Evolutionary conservation across 2,888 invertebrate species (phyloP).

Genomic region (Vanessa cardui): DNA sequence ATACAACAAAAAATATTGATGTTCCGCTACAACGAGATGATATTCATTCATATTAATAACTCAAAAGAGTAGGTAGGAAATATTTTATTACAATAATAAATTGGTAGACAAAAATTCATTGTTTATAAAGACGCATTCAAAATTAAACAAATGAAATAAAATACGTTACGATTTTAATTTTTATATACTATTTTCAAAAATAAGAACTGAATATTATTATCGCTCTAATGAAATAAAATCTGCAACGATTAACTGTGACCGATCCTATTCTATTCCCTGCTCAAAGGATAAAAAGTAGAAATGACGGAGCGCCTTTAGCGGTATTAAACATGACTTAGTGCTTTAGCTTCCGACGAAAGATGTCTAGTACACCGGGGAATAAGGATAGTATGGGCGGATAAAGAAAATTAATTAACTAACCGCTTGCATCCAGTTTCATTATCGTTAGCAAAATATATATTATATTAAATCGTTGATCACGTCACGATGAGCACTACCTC

Average conservation of each 20-base stretch:
- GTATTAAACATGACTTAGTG: constrained; percentile 10
- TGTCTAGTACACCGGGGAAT: neutral
- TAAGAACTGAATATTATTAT: neutral
- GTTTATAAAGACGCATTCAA: too few relatives aligned
- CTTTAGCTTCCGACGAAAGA: constrained; percentile 7
- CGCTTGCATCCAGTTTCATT: constrained; percentile 1
- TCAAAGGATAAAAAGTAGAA: neutral
- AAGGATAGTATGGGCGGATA: neutral
- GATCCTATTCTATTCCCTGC: neutral
- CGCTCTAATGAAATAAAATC: neutral
- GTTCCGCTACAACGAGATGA: too few relatives aligned
- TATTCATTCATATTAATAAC: too few relatives aligned
- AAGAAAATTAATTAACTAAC: constrained; percentile 12
- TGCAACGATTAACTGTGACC: neutral
- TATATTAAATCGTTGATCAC: too few relatives aligned
- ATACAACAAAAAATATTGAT: too few relatives aligned
- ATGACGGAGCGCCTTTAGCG: neutral
- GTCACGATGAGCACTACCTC: too few relatives aligned
- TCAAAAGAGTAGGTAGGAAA: too few relatives aligned
- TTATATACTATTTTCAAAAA: too few relatives aligned
- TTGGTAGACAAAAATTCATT: too few relatives aligned
- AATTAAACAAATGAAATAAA: too few relatives aligned
- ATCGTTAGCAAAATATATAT: neutral
- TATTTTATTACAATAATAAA: too few relatives aligned
- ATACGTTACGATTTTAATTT: too few relatives aligned